A percentile compares a stretch with the other conserved stretches of the same genome.
These are phyloP conservation scores for Onychostoma macrolepis DNA, from an alignment of 2,113 vertebrate species.

Conservation along the genomic window DNA sequence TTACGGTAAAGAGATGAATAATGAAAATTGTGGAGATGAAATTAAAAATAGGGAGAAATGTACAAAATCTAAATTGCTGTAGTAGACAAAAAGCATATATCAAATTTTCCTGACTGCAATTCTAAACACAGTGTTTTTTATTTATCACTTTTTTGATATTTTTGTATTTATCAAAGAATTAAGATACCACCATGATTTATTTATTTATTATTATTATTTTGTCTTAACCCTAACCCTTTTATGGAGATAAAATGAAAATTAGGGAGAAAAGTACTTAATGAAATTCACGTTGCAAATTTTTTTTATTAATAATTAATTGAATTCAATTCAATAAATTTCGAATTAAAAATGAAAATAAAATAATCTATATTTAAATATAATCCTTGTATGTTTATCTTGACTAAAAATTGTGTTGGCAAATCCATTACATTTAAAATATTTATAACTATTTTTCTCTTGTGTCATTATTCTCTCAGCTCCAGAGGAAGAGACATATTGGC, in stretches of 20 bases:
- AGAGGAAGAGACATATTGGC: slow-evolving; percentile 95
- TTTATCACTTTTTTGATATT: background rate
- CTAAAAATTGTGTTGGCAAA: background rate
- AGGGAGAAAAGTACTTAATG: background rate
- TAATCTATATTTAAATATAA: background rate
- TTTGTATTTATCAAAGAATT: background rate
- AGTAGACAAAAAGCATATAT: background rate
- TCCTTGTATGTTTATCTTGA: background rate
- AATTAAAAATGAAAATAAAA: background rate
- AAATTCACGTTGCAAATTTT: no score
- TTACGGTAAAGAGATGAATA: no score
- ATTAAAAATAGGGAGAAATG: no score
- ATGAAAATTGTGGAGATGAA: no score
- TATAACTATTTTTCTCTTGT: background rate
- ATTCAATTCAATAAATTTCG: no score
- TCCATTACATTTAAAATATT: background rate
- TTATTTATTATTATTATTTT: background rate
- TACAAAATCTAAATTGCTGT: no score
- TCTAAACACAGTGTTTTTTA: background rate
- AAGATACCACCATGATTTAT: background rate
- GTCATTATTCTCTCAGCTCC: slow-evolving; percentile 77
- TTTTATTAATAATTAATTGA: no score
- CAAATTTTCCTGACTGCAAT: background rate
- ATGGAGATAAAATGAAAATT: background rate
- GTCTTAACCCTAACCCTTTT: background rate